These are phyloP conservation scores for Chloebia gouldiae DNA, from an alignment of 2,113 vertebrate species.

Conservation along the genomic window DNA sequence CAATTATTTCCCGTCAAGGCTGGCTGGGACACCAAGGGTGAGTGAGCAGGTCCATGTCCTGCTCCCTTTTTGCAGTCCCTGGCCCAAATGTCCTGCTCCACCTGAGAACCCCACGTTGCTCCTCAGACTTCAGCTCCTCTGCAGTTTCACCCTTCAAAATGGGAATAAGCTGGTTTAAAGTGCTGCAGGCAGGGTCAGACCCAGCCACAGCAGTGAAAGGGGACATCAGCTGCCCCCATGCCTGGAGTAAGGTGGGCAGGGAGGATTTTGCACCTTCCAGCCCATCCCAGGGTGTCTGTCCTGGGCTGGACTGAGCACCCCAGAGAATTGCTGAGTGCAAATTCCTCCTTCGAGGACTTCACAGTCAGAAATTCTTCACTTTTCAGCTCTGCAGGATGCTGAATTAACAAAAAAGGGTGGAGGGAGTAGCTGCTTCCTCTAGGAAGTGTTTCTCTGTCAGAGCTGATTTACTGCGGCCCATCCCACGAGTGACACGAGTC, in stretches of 20 bases:
- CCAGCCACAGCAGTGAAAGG: not conserved
- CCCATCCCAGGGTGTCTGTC: not conserved
- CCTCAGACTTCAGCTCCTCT: not conserved
- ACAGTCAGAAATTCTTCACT: not conserved
- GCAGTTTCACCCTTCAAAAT: not conserved
- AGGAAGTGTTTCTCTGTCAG: not conserved
- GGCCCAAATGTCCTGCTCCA: not conserved
- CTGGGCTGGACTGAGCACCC: not conserved
- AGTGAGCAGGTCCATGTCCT: accelerated
- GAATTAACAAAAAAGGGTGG: not conserved
- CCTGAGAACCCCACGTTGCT: accelerated
- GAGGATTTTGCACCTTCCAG: not conserved
- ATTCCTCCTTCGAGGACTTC: not conserved
- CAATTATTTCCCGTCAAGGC: not conserved
- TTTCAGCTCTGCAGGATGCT: not conserved
- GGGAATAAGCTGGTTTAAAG: accelerated
- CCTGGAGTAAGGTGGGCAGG: not conserved
- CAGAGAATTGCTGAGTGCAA: accelerated
- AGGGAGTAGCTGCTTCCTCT: not conserved
- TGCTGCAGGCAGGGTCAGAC: not conserved
- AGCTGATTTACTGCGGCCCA: not conserved
- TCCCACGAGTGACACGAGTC: not conserved
- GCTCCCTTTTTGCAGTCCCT: not conserved
- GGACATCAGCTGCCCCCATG: accelerated
- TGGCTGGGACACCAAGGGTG: not conserved